phyloP scores from a whole-genome alignment of 2,888 invertebrate genomes.

The Herminia tarsipennalis region DNA sequence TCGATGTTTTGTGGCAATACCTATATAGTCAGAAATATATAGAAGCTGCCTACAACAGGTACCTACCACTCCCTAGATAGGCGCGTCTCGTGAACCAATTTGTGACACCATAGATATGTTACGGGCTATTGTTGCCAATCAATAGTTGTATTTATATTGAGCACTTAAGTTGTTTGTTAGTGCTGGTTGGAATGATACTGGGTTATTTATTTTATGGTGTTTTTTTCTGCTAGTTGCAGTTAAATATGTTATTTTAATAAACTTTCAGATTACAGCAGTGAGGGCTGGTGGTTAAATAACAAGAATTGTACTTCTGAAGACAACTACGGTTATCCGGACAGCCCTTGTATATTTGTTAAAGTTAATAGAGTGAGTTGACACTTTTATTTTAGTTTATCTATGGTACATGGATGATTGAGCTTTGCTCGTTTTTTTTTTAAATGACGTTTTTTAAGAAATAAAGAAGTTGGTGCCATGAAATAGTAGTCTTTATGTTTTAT shows the following conservation, averaged over 20 bases:
- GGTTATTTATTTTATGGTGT: not conserved
- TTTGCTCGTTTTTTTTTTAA: too few relatives aligned
- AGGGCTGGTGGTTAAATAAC: slow-evolving; percentile 47
- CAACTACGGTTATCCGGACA: slow-evolving; percentile 94
- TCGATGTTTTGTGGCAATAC: too few relatives aligned
- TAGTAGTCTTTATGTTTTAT: too few relatives aligned
- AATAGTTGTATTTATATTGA: not conserved
- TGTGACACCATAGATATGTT: not conserved
- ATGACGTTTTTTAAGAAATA: too few relatives aligned
- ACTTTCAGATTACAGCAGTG: slow-evolving; percentile 58
- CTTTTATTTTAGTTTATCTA: not conserved
- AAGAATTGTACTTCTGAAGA: slow-evolving; percentile 90
- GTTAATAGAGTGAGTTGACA: slow-evolving; percentile 88
- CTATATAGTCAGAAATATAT: too few relatives aligned
- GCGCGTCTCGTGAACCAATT: not conserved
- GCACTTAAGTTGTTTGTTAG: too few relatives aligned
- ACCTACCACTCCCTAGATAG: too few relatives aligned
- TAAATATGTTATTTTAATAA: too few relatives aligned
- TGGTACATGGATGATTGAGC: not conserved
- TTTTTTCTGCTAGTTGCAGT: too few relatives aligned
- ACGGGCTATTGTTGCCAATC: slow-evolving; percentile 2
- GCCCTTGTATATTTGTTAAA: slow-evolving; percentile 97
- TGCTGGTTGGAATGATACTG: too few relatives aligned
- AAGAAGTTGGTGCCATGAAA: too few relatives aligned
- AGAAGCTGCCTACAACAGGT: too few relatives aligned